Conservation (phyloP, 2,888 invertebrate genomes). For the Lysandra coridon region DNA sequence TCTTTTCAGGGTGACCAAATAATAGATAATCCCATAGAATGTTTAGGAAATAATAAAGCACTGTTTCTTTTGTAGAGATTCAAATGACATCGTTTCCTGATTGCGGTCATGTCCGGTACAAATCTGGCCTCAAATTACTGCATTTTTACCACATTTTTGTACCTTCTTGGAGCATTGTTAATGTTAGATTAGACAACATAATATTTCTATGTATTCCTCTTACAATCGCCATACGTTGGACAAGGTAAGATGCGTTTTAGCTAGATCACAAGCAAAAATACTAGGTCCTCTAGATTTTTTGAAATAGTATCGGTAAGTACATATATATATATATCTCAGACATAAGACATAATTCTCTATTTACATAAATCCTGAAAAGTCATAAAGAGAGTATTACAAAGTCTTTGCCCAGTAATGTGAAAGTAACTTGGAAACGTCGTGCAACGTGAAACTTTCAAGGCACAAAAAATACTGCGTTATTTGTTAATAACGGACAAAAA, state of each 20-base stretch:
- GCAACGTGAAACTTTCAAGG: not conserved
- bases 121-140: conserved; percentile 34
- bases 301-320: not conserved
- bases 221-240: not conserved
- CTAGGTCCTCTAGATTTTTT: not conserved
- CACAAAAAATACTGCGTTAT: conserved; percentile 25
- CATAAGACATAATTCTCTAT: not conserved
- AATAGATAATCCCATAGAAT: conserved; percentile 64
- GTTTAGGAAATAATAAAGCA: conserved; percentile 55
- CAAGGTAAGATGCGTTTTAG: not conserved
- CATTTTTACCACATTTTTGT: not conserved
- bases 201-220: not conserved
- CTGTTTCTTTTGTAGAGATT: conserved; percentile 49
- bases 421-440: not conserved
- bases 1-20: conserved; percentile 67
- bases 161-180: not conserved
- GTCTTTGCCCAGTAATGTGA: not conserved
- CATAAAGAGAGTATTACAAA: not conserved
- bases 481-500: conserved; percentile 31
- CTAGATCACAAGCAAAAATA: not conserved
- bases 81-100: conserved; percentile 48
- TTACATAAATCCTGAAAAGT: not conserved
- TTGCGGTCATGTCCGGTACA: conserved; percentile 49
- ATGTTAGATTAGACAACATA: not conserved
- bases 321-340: too few relatives aligned